These are phyloP conservation scores for Biston stratarius DNA, from an alignment of 2,888 invertebrate genomes.

Conservation along the genomic window DNA sequence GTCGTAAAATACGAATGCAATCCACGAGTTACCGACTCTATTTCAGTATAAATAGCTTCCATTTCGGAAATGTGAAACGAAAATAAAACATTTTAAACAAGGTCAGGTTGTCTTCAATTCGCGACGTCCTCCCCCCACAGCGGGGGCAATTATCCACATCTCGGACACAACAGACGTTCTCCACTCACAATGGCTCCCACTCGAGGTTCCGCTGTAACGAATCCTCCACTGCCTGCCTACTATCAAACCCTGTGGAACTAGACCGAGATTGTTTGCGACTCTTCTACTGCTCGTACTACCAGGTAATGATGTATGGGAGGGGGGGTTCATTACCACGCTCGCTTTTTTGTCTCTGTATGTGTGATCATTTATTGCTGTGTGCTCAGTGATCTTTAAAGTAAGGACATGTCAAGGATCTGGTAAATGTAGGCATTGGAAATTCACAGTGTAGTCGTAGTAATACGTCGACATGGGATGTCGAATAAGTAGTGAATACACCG, in stretches of 20 bases:
- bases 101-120: slow-evolving; percentile 45
- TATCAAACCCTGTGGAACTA: slow-evolving; percentile 78
- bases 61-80: slow-evolving; percentile 29
- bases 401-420: no score
- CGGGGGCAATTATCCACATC: slow-evolving; percentile 84
- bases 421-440: no score
- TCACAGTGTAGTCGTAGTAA: no score
- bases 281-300: slow-evolving; percentile 47
- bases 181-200: slow-evolving; percentile 81
- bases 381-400: no score
- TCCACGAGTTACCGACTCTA: neutral
- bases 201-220: slow-evolving; percentile 83
- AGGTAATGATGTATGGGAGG: slow-evolving; percentile 80
- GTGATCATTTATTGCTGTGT: slow-evolving; percentile 46
- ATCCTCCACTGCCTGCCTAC: slow-evolving; percentile 78
- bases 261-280: slow-evolving; percentile 82
- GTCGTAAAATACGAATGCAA: neutral
- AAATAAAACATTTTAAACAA: slow-evolving; percentile 43
- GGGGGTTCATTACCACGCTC: slow-evolving; percentile 74
- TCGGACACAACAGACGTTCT: slow-evolving; percentile 84
- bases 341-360: slow-evolving; percentile 58
- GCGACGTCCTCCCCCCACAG: slow-evolving; percentile 47
- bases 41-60: slow-evolving; percentile 7
- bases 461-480: no score
- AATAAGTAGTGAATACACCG: no score